phyloP scores from a whole-genome alignment of 2,888 invertebrate species.

The Drosophila limbata region DNA sequence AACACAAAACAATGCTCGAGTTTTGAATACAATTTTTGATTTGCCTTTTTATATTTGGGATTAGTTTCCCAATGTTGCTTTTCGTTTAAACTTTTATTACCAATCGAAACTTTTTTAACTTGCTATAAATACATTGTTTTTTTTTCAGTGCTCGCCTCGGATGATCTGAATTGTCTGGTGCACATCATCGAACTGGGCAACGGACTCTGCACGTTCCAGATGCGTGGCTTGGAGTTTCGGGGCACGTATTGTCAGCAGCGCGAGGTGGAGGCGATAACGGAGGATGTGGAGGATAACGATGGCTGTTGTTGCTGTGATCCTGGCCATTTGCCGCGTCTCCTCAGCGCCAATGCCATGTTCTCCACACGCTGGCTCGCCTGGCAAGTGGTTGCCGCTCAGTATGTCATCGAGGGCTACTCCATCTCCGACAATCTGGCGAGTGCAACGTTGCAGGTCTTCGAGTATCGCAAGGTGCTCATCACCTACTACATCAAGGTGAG shows the following conservation, averaged over 20 bases:
- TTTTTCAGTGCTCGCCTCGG: slow-evolving; percentile 94
- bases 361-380: slow-evolving; percentile 98
- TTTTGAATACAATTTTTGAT: no score
- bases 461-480: slow-evolving; percentile 97
- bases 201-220: slow-evolving; percentile 98
- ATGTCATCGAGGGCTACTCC: slow-evolving; percentile 99
- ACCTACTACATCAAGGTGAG: slow-evolving; percentile 97
- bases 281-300: slow-evolving; percentile 97
- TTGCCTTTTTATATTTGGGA: no score
- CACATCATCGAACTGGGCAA: slow-evolving; percentile 99
- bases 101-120: no score
- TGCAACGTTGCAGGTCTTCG: slow-evolving; percentile 98
- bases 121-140: no score
- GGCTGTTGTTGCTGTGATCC: slow-evolving; percentile 98
- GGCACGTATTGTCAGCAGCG: slow-evolving; percentile 99
- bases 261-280: slow-evolving; percentile 98
- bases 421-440: slow-evolving; percentile 99
- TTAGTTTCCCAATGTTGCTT: no score
- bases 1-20: no score
- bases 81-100: no score
- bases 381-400: slow-evolving; percentile 98
- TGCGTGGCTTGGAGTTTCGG: slow-evolving; percentile 98
- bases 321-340: slow-evolving; percentile 93
- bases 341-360: slow-evolving; percentile 98
- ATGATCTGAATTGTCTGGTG: slow-evolving; percentile 98